These are phyloP conservation scores for Furcifer pardalis DNA, from an alignment of 2,797 vertebrate species.

Conservation along the genomic window DNA sequence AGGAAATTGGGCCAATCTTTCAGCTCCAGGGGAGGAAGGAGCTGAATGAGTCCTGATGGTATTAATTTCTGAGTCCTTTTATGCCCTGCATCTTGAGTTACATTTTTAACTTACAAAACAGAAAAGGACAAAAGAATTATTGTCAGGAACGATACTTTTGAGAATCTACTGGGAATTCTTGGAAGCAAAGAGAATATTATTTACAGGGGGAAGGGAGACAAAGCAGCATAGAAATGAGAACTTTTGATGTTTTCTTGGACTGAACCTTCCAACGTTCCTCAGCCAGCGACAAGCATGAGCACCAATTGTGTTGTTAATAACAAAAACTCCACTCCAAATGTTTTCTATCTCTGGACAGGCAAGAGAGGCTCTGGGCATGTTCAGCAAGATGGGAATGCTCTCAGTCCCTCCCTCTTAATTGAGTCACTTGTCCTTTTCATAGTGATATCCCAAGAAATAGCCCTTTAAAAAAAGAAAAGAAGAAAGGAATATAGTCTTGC, in stretches of 20 bases:
- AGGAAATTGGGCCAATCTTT: slow-evolving; percentile 38
- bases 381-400: too few species aligned
- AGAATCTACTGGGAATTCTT: neutral
- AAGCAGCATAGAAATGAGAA: neutral
- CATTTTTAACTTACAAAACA: neutral
- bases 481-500: too few species aligned
- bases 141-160: neutral
- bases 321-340: too few species aligned
- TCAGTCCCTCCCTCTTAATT: too few species aligned
- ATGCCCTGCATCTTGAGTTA: neutral
- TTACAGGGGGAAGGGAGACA: neutral
- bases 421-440: too few species aligned
- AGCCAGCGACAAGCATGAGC: neutral
- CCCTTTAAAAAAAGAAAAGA: too few species aligned
- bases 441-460: too few species aligned
- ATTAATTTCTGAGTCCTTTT: neutral
- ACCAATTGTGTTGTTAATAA: too few species aligned
- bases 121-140: neutral
- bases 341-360: too few species aligned
- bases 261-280: neutral
- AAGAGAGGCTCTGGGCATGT: too few species aligned
- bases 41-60: neutral
- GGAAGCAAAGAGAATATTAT: neutral
- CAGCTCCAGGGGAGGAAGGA: slow-evolving; percentile 17
- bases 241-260: neutral